Evolutionary conservation across 2,797 vertebrate species (phyloP).

Genomic region (Oreochromis mossambicus): DNA sequence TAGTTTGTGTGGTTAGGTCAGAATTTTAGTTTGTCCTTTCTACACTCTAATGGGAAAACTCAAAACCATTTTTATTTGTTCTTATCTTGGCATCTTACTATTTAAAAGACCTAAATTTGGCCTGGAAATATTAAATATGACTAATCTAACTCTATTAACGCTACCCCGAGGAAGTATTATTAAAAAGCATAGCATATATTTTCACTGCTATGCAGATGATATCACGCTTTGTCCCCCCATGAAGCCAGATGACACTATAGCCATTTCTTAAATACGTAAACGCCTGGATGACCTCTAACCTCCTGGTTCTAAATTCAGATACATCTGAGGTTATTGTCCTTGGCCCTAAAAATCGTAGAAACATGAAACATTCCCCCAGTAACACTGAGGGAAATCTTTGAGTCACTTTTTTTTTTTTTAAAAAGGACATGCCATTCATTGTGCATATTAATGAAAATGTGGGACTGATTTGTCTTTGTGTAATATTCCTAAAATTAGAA

Average conservation of each 20-base stretch:
- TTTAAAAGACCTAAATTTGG: neutral
- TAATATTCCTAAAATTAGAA: neutral
- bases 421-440: neutral
- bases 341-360: neutral
- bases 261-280: neutral
- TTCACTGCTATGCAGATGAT: neutral
- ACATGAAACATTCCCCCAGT: rapidly evolving
- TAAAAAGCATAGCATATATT: neutral
- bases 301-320: rapidly evolving
- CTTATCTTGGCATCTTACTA: neutral
- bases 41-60: neutral
- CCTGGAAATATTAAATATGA: neutral
- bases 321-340: neutral
- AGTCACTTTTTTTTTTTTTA: rapidly evolving
- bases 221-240: rapidly evolving
- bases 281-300: neutral
- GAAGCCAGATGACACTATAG: neutral
- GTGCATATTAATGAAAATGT: rapidly evolving
- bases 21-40: neutral
- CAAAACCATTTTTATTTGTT: neutral
- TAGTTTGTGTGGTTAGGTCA: neutral
- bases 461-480: neutral
- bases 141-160: neutral
- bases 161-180: neutral
- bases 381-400: neutral